These are phyloP conservation scores for Amazona vittata DNA, from an alignment of 2,113 vertebrate species.

Conservation along the genomic window DNA sequence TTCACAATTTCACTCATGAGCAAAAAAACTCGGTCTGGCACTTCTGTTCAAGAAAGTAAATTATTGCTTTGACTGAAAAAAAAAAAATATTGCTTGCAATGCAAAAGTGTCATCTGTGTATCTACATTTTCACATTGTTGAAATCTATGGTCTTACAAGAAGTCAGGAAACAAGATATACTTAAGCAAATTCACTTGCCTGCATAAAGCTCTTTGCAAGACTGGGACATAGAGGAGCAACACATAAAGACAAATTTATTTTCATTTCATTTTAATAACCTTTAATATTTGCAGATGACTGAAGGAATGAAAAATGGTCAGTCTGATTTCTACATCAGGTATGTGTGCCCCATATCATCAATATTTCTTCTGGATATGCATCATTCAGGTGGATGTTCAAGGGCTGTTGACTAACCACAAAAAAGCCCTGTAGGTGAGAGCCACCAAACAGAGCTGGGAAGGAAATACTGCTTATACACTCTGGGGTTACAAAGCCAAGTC, in stretches of 20 bases:
- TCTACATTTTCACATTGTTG: conserved; percentile 17
- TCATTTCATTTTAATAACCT: neutral
- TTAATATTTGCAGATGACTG: conserved; percentile 9
- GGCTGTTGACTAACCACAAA: neutral
- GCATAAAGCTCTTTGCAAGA: neutral
- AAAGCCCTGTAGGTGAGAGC: neutral
- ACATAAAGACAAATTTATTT: neutral
- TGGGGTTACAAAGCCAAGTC: neutral
- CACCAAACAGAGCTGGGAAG: neutral
- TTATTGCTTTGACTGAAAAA: neutral
- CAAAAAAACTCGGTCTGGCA: neutral
- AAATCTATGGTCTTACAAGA: neutral
- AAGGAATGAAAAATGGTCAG: neutral
- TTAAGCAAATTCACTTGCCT: neutral
- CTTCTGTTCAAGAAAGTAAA: neutral
- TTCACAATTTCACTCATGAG: neutral
- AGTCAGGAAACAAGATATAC: conserved; percentile 8
- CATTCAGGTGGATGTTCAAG: neutral
- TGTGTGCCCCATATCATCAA: neutral
- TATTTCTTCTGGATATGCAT: neutral
- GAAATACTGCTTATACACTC: neutral
- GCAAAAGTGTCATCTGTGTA: neutral
- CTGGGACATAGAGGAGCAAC: neutral
- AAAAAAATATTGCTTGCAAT: neutral
- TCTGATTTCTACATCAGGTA: neutral